These are phyloP conservation scores for Megaceryle torquata DNA, from an alignment of 2,113 vertebrate genomes.

Conservation along the genomic window DNA sequence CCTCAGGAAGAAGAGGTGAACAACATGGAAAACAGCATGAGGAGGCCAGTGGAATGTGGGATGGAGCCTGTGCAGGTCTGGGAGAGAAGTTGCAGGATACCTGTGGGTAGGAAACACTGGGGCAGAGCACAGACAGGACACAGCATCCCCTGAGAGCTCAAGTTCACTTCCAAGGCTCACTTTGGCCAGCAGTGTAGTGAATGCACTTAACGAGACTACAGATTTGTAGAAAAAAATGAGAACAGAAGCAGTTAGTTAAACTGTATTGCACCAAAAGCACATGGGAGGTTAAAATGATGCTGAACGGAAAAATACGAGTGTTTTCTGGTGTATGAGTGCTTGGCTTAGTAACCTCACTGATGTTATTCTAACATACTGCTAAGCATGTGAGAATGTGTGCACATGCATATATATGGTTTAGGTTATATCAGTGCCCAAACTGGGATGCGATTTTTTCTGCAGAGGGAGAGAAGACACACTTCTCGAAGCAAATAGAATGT, in stretches of 20 bases:
- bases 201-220: not conserved
- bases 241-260: not conserved
- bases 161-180: not conserved
- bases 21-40: not conserved
- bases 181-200: not conserved
- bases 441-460: not conserved
- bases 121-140: not conserved
- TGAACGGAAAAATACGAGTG: not conserved
- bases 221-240: not conserved
- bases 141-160: not conserved
- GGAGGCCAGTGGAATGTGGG: not conserved
- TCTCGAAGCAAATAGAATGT: not conserved
- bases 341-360: not conserved
- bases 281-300: not conserved
- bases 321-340: not conserved
- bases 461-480: not conserved
- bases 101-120: not conserved
- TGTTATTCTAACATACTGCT: not conserved
- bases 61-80: not conserved
- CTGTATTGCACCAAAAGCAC: not conserved
- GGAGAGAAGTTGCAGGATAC: not conserved
- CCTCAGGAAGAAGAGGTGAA: accelerated
- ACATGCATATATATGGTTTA: not conserved
- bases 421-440: not conserved
- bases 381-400: not conserved